Percentiles rank a stretch among this genome's conserved stretches.
phyloP scores from a whole-genome alignment of 2,113 vertebrate genomes.

The Ailurus styani region DNA sequence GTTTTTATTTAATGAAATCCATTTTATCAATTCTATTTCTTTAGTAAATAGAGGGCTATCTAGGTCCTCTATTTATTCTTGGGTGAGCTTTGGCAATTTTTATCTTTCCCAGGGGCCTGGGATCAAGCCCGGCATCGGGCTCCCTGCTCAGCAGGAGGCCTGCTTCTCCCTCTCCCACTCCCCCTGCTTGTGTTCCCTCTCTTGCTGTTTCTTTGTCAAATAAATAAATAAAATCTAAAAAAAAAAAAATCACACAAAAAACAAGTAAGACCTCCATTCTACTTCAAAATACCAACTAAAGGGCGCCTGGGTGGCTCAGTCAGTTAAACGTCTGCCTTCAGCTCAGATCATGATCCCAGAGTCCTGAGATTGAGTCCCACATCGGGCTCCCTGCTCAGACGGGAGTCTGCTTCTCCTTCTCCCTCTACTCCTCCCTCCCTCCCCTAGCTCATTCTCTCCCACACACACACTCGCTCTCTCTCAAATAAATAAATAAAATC shows the following conservation, averaged over 20 bases:
- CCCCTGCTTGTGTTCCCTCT: too few relatives aligned
- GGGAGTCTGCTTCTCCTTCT: neutral
- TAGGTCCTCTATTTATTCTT: neutral
- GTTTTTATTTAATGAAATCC: neutral
- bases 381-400: neutral
- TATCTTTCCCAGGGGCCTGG: neutral
- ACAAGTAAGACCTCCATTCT: neutral
- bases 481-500: neutral
- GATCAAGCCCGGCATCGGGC: too few relatives aligned
- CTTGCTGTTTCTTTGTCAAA: too few relatives aligned
- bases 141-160: too few relatives aligned
- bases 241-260: neutral
- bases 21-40: neutral
- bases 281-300: neutral
- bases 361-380: neutral
- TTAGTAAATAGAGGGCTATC: neutral
- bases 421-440: neutral
- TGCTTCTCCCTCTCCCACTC: too few relatives aligned
- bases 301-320: neutral
- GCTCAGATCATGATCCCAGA: neutral
- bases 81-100: neutral
- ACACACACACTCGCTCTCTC: neutral
- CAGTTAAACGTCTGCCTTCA: rapidly evolving
- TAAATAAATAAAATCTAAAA: too few relatives aligned
- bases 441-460: neutral